These are phyloP conservation scores for Fragum sueziense DNA, from an alignment of 2,888 invertebrate genomes.

Conservation along the genomic window DNA sequence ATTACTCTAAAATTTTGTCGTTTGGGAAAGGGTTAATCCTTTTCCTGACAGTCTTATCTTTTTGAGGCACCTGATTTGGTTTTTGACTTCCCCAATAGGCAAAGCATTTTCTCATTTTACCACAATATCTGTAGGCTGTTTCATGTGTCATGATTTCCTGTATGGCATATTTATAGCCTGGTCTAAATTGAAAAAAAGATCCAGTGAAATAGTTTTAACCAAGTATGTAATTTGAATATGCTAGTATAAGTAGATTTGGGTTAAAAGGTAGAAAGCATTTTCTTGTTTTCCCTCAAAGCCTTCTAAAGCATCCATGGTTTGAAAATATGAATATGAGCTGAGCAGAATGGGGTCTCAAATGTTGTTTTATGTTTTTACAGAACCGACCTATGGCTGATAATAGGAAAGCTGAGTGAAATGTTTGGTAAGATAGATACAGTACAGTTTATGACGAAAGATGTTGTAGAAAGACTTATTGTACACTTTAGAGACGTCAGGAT, in stretches of 20 bases:
- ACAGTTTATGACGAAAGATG: slow-evolving; percentile 91
- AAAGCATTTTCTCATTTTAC: neutral
- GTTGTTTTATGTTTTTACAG: slow-evolving; percentile 69
- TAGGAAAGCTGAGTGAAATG: slow-evolving; percentile 89
- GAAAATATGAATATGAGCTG: too few species aligned
- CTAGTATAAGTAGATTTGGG: too few species aligned
- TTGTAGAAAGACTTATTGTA: slow-evolving; percentile 90
- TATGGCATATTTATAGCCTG: neutral
- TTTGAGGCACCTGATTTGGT: too few species aligned
- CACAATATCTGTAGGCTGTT: neutral
- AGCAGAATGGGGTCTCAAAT: too few species aligned
- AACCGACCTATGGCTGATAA: slow-evolving; percentile 90
- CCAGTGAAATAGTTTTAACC: too few species aligned
- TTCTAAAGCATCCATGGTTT: too few species aligned
- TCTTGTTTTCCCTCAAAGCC: slow-evolving; percentile 1
- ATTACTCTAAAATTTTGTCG: too few species aligned
- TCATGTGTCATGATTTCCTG: too few species aligned
- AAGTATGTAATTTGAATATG: too few species aligned
- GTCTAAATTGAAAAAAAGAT: neutral
- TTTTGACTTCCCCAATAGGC: too few species aligned
- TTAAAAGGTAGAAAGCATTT: neutral
- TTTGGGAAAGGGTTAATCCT: too few species aligned
- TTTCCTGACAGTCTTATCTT: too few species aligned
- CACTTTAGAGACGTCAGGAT: slow-evolving; percentile 88
- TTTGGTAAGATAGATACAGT: slow-evolving; percentile 90